Conservation (phyloP, 2,113 vertebrate species). For the Pterocles burchelli region DNA sequence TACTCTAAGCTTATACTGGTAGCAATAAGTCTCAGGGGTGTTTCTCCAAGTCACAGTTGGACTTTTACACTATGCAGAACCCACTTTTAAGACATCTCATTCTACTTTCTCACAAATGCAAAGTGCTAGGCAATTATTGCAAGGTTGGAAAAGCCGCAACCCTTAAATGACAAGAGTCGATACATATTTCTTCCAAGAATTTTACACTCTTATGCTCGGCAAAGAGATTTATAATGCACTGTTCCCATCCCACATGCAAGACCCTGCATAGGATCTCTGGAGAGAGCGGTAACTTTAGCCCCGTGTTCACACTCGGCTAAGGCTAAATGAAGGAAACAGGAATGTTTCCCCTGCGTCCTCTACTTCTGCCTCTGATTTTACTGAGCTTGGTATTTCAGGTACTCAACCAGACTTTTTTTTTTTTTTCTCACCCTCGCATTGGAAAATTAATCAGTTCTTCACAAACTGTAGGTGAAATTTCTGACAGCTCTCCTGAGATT, state of each 20-base stretch:
- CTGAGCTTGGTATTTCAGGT: conserved; percentile 22
- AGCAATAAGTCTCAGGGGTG: conserved; percentile 39
- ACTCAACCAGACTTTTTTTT: neutral
- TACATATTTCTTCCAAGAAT: conserved; percentile 5
- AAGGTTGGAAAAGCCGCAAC: conserved; percentile 22
- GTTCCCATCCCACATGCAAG: conserved; percentile 5
- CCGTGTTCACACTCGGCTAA: neutral
- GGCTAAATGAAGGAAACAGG: conserved; percentile 63
- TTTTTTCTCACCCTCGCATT: neutral
- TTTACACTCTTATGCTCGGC: neutral
- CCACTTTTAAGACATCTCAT: conserved; percentile 18
- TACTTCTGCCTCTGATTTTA: conserved; percentile 27
- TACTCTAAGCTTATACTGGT: conserved; percentile 53
- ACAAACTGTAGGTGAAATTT: conserved; percentile 44
- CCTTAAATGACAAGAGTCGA: neutral
- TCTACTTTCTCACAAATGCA: conserved; percentile 49
- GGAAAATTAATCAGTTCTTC: conserved; percentile 40
- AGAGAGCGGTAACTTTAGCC: conserved; percentile 20
- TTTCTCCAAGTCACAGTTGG: neutral
- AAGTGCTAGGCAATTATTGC: conserved; percentile 33
- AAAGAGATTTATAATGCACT: conserved; percentile 23
- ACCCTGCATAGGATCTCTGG: conserved; percentile 16
- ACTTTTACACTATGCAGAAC: conserved; percentile 60
- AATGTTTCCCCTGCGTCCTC: conserved; percentile 11
- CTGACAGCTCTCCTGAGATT: conserved; percentile 11